phyloP scores from a whole-genome alignment of 2,113 vertebrate genomes.

The Bubo bubo region DNA sequence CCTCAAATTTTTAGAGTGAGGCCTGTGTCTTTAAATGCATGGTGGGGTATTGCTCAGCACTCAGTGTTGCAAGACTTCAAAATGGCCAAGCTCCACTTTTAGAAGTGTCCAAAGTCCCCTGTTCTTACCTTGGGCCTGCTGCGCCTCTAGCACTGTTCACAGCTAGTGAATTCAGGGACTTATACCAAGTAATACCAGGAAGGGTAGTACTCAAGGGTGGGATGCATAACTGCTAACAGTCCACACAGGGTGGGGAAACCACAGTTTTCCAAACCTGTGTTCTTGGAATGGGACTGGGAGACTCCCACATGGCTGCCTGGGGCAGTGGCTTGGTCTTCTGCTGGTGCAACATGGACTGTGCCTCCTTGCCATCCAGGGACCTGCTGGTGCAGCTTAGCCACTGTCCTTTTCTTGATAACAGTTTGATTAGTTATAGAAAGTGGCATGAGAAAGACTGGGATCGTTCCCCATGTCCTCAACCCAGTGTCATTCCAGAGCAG shows the following conservation, averaged over 20 bases:
- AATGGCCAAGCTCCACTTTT: neutral
- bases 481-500: fast-evolving
- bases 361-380: neutral
- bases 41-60: neutral
- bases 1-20: neutral
- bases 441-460: fast-evolving
- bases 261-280: neutral
- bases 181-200: neutral
- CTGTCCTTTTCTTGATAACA: fast-evolving
- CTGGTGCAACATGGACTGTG: fast-evolving
- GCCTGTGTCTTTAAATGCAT: neutral
- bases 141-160: neutral
- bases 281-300: neutral
- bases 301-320: fast-evolving
- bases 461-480: neutral
- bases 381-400: neutral
- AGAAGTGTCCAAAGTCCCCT: neutral
- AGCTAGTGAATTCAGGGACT: neutral
- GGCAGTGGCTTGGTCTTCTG: neutral
- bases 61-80: neutral
- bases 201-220: neutral
- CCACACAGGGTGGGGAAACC: neutral
- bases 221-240: neutral
- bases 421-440: neutral
- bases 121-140: neutral